phyloP scores from a whole-genome alignment of 2,113 vertebrate species.

The Synchiropus splendidus region DNA sequence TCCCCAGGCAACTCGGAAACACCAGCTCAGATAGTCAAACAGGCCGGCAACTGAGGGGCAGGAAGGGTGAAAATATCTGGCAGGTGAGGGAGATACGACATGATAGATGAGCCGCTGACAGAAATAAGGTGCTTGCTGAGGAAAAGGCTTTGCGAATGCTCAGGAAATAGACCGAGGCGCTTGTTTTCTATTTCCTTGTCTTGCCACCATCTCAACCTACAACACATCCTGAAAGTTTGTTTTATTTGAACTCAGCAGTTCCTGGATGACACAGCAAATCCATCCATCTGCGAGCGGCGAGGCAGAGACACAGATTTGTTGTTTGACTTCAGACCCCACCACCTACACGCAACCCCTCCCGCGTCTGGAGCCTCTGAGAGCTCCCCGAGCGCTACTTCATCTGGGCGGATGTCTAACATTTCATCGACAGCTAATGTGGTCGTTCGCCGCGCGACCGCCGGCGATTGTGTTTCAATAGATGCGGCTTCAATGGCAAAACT shows the following conservation, averaged over 20 bases:
- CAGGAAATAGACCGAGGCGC: conserved; percentile 36
- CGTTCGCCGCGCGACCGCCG: conserved; percentile 52
- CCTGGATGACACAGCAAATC: conserved; percentile 29
- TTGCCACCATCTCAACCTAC: conserved; percentile 10
- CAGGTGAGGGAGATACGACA: conserved; percentile 28
- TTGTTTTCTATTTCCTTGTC: conserved; percentile 35
- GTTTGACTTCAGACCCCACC: conserved; percentile 45
- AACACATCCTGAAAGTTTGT: conserved; percentile 11
- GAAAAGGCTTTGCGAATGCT: conserved; percentile 31
- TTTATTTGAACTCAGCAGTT: conserved; percentile 25
- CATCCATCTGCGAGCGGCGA: conserved; percentile 28
- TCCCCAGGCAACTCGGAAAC: conserved; percentile 36
- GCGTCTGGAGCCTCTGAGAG: conserved; percentile 28
- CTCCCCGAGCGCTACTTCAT: conserved; percentile 46
- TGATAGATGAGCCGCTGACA: conserved; percentile 32
- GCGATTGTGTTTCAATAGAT: conserved; percentile 62
- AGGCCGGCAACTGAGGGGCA: conserved; percentile 33
- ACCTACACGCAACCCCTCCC: conserved; percentile 33
- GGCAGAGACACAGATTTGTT: conserved; percentile 32
- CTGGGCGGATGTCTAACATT: conserved; percentile 49
- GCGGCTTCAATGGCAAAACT: conserved; percentile 54
- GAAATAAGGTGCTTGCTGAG: conserved; percentile 30
- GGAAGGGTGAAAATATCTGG: conserved; percentile 38
- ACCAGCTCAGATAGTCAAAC: conserved; percentile 27
- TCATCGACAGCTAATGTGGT: conserved; percentile 58